Percentiles rank a stretch among this genome's conserved stretches.
Evolutionary conservation across 2,888 invertebrate genomes (phyloP).

Genomic region (Notocelia uddmanniana): DNA sequence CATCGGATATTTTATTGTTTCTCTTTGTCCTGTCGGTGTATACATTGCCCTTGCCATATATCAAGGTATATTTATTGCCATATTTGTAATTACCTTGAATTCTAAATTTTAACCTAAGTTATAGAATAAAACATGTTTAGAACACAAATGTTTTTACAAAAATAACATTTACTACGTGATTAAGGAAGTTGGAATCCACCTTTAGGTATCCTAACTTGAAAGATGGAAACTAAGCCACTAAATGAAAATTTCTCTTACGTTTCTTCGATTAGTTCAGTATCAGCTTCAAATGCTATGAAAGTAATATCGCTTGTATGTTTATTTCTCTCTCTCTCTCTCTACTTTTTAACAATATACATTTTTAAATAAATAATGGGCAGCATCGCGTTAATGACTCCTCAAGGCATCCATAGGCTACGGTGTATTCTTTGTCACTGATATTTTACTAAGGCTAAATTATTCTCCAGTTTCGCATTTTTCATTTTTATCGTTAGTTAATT

Average conservation of each 20-base stretch:
- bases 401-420: background rate
- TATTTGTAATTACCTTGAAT: conserved; percentile 44
- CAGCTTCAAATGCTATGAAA: too few species aligned
- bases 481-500: too few species aligned
- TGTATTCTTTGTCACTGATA: too few species aligned
- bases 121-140: conserved; percentile 30
- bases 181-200: background rate
- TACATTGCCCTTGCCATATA: conserved; percentile 42
- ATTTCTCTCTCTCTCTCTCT: too few species aligned
- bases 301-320: too few species aligned
- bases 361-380: too few species aligned
- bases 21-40: conserved; percentile 58
- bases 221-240: background rate
- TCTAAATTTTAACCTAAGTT: conserved; percentile 35
- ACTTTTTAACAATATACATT: too few species aligned
- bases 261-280: background rate
- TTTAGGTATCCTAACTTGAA: background rate
- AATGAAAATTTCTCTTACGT: background rate
- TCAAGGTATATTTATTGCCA: conserved; percentile 45
- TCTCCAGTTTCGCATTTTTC: too few species aligned
- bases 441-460: too few species aligned
- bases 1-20: conserved; percentile 74
- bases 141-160: conserved; percentile 5
- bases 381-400: too few species aligned
- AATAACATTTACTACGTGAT: conserved; percentile 9